Evolutionary conservation across 2,888 invertebrate species (phyloP), one percentile per base, ranked within the genome.

Genomic region (Augiades crinisus): DNA sequence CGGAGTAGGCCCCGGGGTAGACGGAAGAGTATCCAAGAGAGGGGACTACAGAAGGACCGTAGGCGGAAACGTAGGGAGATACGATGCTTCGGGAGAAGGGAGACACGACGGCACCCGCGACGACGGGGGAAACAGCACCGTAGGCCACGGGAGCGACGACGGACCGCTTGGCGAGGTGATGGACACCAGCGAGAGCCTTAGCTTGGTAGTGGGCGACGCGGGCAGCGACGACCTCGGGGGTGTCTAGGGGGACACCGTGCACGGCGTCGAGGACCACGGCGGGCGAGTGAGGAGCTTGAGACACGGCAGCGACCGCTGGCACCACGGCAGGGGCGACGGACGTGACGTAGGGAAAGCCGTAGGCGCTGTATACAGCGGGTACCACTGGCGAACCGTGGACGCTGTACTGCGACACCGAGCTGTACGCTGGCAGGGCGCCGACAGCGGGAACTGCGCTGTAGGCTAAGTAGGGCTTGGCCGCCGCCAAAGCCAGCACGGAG

Each of bases 401-500:
- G 56, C 70, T 70, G 72, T 82, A 84, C 34, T 64, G 69, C 0
- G 65, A 64, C 40, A 64, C 54, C 0, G 66, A 61, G 60, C 65
- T 67, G n/a, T 68, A 62, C 5, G 66, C 62, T 3, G 72, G 66
- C 10, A 63, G 59, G 46, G 65, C 59, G 22, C 68, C 77, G 8
- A 74, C 70, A 34, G 79, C 75, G 1, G 50, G 56, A 21, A 62
- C 65, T 10, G 76, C 63, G 55, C 70, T 67, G 71, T 83, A 85
- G 1, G 74, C 71, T 7, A 59, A 14, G 37, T 51, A 65, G 77
- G 90, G 90, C 72, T 84, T 90, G 72, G 92, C 93, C 59, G 82
- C 90, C 59, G 88, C 92, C 72, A 92, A 65, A 68, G 92, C 91
- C 70, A 91, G 75, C 57, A 92, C 78, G 68, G 91, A 91, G 74